Conservation (phyloP, 2,113 vertebrate genomes). For the Lonchura striata region DNA sequence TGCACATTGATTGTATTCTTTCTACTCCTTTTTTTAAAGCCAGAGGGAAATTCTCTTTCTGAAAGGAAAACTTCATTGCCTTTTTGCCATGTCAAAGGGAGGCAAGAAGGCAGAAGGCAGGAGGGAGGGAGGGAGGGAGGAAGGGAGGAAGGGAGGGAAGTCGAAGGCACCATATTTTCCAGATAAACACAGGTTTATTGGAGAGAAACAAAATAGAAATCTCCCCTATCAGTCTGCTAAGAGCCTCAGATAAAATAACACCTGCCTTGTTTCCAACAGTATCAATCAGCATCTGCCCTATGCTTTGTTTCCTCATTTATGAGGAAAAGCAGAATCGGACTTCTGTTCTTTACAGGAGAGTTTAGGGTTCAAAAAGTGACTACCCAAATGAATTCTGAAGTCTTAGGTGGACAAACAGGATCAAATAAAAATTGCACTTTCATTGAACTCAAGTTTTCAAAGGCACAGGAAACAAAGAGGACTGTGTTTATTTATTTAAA, state of each 20-base stretch:
- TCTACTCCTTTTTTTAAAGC: not conserved
- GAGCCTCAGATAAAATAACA: not conserved
- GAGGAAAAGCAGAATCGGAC: not conserved
- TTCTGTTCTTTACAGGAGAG: not conserved
- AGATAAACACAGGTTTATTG: not conserved
- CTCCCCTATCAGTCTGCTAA: not conserved
- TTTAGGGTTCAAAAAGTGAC: not conserved
- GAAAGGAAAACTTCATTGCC: not conserved
- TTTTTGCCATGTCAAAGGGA: not conserved
- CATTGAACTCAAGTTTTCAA: not conserved
- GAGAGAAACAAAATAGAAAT: not conserved
- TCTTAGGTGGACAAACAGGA: not conserved
- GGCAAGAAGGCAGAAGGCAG: rapidly evolving
- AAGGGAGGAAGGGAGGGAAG: too few species aligned
- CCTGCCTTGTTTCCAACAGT: not conserved
- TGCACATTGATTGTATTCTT: not conserved
- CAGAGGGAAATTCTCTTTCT: not conserved
- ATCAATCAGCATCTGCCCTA: not conserved
- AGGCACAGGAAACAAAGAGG: not conserved
- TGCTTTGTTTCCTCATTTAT: not conserved
- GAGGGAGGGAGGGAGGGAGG: rapidly evolving
- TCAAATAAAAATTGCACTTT: not conserved
- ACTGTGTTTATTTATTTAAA: not conserved
- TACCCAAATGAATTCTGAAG: not conserved
- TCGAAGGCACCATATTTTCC: rapidly evolving